Conservation (phyloP, 1,140 invertebrate species). For the Brachionus asplanchnoidis region DNA sequence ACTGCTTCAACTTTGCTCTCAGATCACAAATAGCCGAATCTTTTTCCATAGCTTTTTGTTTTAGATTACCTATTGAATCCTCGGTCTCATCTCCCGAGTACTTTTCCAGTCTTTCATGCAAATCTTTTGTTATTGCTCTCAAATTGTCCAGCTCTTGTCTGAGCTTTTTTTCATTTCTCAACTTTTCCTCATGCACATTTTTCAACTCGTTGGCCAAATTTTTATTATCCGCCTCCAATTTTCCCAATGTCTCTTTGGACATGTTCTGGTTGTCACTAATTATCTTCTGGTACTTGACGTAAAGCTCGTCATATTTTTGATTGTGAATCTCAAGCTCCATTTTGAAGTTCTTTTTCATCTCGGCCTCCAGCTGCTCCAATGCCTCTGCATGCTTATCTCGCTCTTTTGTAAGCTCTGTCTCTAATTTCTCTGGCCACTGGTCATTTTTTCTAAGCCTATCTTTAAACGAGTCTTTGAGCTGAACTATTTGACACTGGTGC, state of each 20-base stretch:
- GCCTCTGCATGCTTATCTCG: background rate
- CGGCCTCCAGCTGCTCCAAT: background rate
- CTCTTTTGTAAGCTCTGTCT: slow-evolving; percentile 7
- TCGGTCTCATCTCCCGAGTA: background rate
- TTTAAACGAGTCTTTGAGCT: slow-evolving; percentile 15
- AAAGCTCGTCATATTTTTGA: slow-evolving; percentile 29
- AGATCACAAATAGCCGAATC: background rate
- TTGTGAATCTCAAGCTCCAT: slow-evolving; percentile 34
- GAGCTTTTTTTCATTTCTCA: slow-evolving; percentile 33
- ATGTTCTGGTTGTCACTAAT: background rate
- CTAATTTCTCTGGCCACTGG: slow-evolving; percentile 25
- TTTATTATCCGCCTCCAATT: slow-evolving; percentile 1
- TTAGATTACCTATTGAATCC: background rate
- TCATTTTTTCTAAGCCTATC: background rate
- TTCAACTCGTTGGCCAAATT: background rate
- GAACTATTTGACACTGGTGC: slow-evolving; percentile 9
- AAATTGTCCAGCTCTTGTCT: slow-evolving; percentile 34
- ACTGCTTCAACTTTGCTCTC: background rate
- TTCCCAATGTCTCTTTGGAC: background rate
- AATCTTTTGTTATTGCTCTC: slow-evolving; percentile 12
- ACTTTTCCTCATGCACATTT: slow-evolving; percentile 22
- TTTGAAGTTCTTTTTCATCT: slow-evolving; percentile 28
- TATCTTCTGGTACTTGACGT: background rate
- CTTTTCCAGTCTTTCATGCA: slow-evolving; percentile 32
- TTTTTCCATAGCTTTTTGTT: background rate